Conservation (phyloP, 2,797 vertebrate species). For the Melopsittacus undulatus region DNA sequence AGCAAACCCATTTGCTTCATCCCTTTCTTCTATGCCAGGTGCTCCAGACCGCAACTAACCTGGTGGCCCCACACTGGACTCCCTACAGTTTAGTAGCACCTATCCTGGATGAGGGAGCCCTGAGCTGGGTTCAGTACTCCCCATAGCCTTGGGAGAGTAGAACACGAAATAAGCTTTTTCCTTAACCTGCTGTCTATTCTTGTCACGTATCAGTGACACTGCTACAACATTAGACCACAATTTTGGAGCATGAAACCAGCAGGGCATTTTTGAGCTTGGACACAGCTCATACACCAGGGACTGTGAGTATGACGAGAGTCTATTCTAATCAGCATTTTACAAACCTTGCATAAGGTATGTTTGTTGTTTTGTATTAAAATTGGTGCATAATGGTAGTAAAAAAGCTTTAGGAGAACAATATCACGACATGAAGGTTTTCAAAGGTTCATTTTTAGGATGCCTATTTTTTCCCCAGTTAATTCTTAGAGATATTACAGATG, state of each 20-base stretch:
- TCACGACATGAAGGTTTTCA: not conserved
- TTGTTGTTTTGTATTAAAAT: not conserved
- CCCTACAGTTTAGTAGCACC: not conserved
- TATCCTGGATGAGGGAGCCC: not conserved
- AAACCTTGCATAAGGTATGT: not conserved
- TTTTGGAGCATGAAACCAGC: not conserved
- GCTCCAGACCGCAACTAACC: not conserved
- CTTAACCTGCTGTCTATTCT: not conserved
- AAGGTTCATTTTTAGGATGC: not conserved
- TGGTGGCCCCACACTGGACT: not conserved
- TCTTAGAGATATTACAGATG: not conserved
- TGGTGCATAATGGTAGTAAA: not conserved
- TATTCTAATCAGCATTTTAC: not conserved
- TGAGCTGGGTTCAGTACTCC: not conserved
- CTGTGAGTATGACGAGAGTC: not conserved
- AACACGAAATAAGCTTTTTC: not conserved
- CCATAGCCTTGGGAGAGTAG: not conserved
- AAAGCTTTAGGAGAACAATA: not conserved
- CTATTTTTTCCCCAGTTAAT: not conserved
- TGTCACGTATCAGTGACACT: not conserved
- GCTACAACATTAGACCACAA: not conserved
- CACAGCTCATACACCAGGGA: fast-evolving
- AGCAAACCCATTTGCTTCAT: not conserved
- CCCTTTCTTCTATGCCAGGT: not conserved
- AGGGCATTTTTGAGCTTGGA: not conserved